Base-by-base conservation (phyloP, 2,797 vertebrate species). In the Sandelia bainsii region DNA sequence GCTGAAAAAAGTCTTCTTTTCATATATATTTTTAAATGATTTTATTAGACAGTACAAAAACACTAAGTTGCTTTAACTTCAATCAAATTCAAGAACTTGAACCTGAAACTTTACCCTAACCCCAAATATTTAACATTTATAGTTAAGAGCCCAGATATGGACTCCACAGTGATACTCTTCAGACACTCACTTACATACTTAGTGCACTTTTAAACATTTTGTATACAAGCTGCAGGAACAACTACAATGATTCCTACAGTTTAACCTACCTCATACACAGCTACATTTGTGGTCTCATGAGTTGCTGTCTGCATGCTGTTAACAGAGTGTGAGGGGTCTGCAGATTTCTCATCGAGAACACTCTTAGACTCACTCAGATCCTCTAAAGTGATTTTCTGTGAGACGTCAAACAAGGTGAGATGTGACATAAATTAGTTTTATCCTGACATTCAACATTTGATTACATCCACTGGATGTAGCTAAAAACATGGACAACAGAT, bases 321-420 rank as follows among this genome's bases (percentile, higher is more conserved):
- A 7, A 93, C 86, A 22, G 97, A 99, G 75, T 93, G 88, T 0
- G 96, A 96, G 6, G 56, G 80, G 0, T 93, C 93, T 9, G 62
- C 44, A 0, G 95, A 96, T 84, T 92, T 95, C 19, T 94, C 93
- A 17, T 95, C 95, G 2, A 94, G 62, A 12, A 63, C 72, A 13
- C 94, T 95, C 81, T 90, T 95, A 23, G 95, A 94, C 58, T 95
- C 95, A 8, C 91, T 87, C 75, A 98, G 71, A 67, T 96, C 95
- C 53, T 96, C 96, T 77, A 97, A 87, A 22, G 96, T 97, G 85
- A 97, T 88, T 92, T 96, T 98, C 97, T 98, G 87, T 29, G 25
- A 61, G 27, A 70, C 72, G 88, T 17, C 1, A 82, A 81, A 83
- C 8, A 72, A 13, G 3, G 14, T 10, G 19, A 52, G 13, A 27